Base-by-base conservation (phyloP, 2,888 invertebrate genomes). In the Rhamphomyia laevipes region DNA sequence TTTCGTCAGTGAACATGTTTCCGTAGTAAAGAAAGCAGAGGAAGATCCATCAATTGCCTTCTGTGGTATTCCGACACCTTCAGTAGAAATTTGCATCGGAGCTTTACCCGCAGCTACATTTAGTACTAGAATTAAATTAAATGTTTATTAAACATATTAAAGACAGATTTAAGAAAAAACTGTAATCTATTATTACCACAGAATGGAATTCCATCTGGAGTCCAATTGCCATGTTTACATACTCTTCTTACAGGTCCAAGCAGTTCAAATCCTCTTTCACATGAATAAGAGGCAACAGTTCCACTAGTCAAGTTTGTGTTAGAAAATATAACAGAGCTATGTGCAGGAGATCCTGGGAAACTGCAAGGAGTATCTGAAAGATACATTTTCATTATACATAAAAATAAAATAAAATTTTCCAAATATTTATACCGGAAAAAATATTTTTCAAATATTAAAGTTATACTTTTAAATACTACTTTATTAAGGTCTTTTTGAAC, bases 21-120 rank as follows among this genome's bases (percentile, higher is more conserved):
- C 87, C 2, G 82, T 70, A 61, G 77, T 87, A 73, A 84, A 92
- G 63, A 81, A 78, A 35, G 84, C 81, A 16, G 88, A 82, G 9
- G 92, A 90, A 66, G 90, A 90, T 43, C 92, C 92, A 63, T 93
- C 93, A 45, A 93, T 84, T 6, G 92, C 92, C 55, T 86, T 84
- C 67, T 93, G 92, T 0, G 92, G 91, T 12, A 89, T 85, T 13
- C 91, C 92, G 12, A 82, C 80, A 3, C 81, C 81, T 42, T 86
- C 82, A 0, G 86, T 87, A 50, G 87, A 89, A 6, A 84, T 84
- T 69, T 93, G 93, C 92, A 93, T 93, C 2, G 93, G 91, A 0
- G 93, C 93, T 68, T 93, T 93, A 30, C 93, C 93, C 2, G 91
- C 91, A 0, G 92, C 93, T 51, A 93, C 92, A 71, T 93, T 93